Evolutionary conservation across 2,888 invertebrate genomes (phyloP), one percentile per base, ranked within the genome.

Genomic region (Diachrysia chrysitis): DNA sequence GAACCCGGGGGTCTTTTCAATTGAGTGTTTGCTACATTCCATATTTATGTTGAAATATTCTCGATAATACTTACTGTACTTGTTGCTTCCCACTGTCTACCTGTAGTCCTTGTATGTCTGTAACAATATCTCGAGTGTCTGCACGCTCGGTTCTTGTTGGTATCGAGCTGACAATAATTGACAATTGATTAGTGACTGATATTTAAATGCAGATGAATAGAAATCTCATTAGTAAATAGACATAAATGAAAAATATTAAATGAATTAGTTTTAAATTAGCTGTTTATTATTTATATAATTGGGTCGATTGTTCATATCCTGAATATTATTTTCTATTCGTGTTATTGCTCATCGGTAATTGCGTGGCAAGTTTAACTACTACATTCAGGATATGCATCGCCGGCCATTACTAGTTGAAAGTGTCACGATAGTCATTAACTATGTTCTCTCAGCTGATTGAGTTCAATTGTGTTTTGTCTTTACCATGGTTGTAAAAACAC

Each of bases 21-120:
- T 93, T 93, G 95, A 94, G 94, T 94, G 95, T 95, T 93, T 93
- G 90, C 93, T 95, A 95, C 95, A 95, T 95, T 95, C 95, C 95
- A 95, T 95, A 94, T 95, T 95, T 95, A 95, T 95, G 95, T 94
- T 94, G 94, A 94, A 93, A 92, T 94, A 93, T 92, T 93, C 87
- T 93, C 90, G 88, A 89, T 92, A 88, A 85, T 85, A 87, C 87
- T 91, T 89, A 87, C 87, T 89, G 90, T 89, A 87, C 86, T 86
- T 79, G 87, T 88, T 86, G 83, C 79, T 81, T 81, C 78, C 83
- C 75, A 73, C 78, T 73, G 77, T 76, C 73, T 77, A 63, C 69
- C 78, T 64, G 71, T 77, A 82, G 68, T 75, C 66, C 70, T 70
- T 54, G 71, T 71, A 62, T 63, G 76, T 70, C 76, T 81, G 80